phyloP scores from a whole-genome alignment of 2,797 vertebrate genomes.

The Coendou prehensilis region DNA sequence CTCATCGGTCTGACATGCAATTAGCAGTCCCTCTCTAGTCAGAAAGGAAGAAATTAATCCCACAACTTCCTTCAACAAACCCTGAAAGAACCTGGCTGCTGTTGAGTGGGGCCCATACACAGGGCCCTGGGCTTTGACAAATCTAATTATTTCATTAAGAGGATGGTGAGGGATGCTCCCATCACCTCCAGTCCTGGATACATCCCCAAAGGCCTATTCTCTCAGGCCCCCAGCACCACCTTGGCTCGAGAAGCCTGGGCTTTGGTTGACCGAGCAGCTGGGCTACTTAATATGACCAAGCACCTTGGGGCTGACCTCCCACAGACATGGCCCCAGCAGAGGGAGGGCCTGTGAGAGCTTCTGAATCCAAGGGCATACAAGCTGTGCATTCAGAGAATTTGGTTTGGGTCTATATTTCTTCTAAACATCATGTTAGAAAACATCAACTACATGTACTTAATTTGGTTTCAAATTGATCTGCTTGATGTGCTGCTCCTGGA shows the following conservation, averaged over 20 bases:
- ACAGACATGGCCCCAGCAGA: not conserved
- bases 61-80: not conserved
- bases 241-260: not conserved
- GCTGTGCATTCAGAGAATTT: not conserved
- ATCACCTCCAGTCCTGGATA: not conserved
- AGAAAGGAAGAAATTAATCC: conserved; percentile 46
- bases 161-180: not conserved
- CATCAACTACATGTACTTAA: not conserved
- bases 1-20: not conserved
- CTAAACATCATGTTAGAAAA: conserved; percentile 5
- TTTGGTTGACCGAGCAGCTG: not conserved
- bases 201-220: not conserved
- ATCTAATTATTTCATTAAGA: not conserved
- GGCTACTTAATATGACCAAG: not conserved
- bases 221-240: not conserved
- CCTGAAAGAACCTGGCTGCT: not conserved
- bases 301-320: not conserved
- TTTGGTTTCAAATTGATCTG: conserved; percentile 13
- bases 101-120: not conserved
- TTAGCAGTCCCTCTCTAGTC: not conserved
- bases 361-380: not conserved
- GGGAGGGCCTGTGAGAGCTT: not conserved
- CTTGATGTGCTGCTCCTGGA: not conserved
- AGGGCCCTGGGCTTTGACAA: not conserved
- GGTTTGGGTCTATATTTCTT: not conserved